Conservation (phyloP, 2,888 invertebrate genomes). For the Brassicogethes aeneus region DNA sequence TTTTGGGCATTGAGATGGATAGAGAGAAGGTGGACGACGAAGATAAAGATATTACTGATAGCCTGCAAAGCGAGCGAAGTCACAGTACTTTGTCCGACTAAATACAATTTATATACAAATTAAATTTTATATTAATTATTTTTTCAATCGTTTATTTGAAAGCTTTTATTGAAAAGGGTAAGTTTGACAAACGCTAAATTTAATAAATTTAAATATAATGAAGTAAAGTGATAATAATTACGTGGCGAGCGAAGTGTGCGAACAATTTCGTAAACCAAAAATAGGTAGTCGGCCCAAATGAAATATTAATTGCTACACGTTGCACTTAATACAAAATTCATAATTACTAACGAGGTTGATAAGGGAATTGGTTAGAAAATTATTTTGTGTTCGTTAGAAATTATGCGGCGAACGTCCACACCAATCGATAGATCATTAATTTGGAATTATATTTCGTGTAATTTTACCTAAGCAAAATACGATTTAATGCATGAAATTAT, state of each 20-base stretch:
- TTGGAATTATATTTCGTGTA: background rate
- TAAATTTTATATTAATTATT: slow-evolving; percentile 12
- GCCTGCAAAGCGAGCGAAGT: slow-evolving; percentile 4
- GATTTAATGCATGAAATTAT: background rate
- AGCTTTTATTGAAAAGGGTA: too few species aligned
- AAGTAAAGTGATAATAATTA: background rate
- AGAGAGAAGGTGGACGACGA: slow-evolving; percentile 16
- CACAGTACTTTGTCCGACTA: too few species aligned
- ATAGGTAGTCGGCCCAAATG: background rate
- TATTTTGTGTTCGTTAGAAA: background rate
- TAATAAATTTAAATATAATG: background rate
- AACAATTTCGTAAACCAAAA: background rate
- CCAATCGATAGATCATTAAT: background rate
- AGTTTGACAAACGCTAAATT: background rate
- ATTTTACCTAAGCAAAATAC: background rate
- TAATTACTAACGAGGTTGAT: slow-evolving; percentile 1
- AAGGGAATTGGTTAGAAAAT: background rate
- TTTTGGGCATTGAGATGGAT: slow-evolving; percentile 45
- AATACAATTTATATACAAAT: slow-evolving; percentile 11
- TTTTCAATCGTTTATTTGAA: too few species aligned
- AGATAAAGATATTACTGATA: slow-evolving; percentile 6
- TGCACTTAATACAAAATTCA: background rate
- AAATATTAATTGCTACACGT: background rate
- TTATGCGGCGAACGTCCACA: background rate
- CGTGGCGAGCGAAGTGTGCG: background rate